Conservation (phyloP, 2,113 vertebrate genomes). For the Stictonetta naevosa region DNA sequence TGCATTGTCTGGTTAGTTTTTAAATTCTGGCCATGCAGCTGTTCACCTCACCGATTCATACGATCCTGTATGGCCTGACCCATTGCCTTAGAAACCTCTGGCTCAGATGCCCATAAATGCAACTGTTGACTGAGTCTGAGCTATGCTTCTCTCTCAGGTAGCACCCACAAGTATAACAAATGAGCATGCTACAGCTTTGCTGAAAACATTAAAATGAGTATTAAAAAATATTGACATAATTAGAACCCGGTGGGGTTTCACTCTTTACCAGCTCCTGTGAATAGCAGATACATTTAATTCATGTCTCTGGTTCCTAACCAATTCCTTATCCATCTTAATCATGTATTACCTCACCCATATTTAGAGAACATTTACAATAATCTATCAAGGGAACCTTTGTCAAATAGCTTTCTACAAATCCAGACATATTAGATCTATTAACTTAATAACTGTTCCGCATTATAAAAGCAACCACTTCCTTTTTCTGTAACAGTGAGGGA, state of each 20-base stretch:
- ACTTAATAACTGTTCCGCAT: constrained; percentile 45
- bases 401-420: constrained; percentile 37
- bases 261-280: neutral
- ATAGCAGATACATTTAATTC: constrained; percentile 52
- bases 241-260: neutral
- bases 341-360: constrained; percentile 38
- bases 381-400: constrained; percentile 40
- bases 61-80: neutral
- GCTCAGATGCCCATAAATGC: neutral
- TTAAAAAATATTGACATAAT: constrained; percentile 10
- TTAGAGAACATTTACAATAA: constrained; percentile 49
- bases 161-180: neutral
- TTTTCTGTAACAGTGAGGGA: neutral
- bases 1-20: neutral
- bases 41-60: neutral
- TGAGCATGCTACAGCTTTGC: neutral
- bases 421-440: constrained; percentile 60
- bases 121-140: neutral
- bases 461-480: constrained; percentile 43
- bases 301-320: constrained; percentile 38
- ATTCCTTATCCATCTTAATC: constrained; percentile 53
- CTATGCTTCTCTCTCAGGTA: neutral
- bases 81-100: neutral
- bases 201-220: neutral
- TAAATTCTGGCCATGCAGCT: neutral